Evolutionary conservation across 1,140 invertebrate genomes (phyloP), one percentile per base, ranked within the genome.

Genomic region (Drosophila yakuba): DNA sequence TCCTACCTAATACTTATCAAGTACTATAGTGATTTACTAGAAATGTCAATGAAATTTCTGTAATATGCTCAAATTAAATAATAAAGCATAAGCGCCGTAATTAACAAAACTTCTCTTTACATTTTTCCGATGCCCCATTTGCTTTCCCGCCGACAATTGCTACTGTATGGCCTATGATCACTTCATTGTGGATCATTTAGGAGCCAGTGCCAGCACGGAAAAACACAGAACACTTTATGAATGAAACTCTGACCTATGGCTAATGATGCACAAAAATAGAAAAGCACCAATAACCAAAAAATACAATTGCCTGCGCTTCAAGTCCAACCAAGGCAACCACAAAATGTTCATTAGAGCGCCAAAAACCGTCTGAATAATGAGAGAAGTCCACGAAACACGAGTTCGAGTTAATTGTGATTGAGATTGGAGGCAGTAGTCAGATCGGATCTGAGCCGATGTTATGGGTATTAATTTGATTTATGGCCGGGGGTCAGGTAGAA

Each of bases 261-360:
- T 78, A 78, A 78, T 78, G 75, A 78, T 78, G 59, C 75, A 45
- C 38, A 59, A 36, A 51, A 44, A 56, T 66, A 43, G 50, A 74
- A 62, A 50, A 55, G 38, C 48, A 55, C 47, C 38, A 62, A 20
- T 1, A 20, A 2, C 20, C 20, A 20, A 20, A 20, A 20, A 63
- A 55, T 36, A 60, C 41, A 55, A 62, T 32, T 67, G 63, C 43
- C 62, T 38, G 2, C 12, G 43, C 58, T 63, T 45, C n/a, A 41
- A 45, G 48, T 52, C 59, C 43, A 52, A 25, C 43, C 73, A 38
- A 78, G 74, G 58, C 39, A 58, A 78, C 75, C 75, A 39, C 75
- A 78, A 78, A 78, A 78, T 78, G 75, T 78, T 72, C 75, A 78
- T 78, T 78, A 78, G 74, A 78, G 74, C 74, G 73, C 72, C 72